Evolutionary conservation across 2,113 vertebrate species (phyloP), one percentile per base, ranked within the genome.

Genomic region (Apaloderma vittatum): DNA sequence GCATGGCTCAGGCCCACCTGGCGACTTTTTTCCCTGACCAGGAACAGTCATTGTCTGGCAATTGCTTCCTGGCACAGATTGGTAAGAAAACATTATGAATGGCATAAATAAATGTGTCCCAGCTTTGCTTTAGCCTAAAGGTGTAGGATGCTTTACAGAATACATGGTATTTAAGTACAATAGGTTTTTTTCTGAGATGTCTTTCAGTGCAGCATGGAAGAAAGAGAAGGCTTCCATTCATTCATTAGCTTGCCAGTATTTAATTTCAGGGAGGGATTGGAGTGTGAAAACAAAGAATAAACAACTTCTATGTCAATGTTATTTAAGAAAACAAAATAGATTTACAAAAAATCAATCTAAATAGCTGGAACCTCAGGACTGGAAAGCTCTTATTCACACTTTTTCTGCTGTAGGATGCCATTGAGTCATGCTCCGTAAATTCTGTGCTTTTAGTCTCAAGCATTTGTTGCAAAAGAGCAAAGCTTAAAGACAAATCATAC

Each of bases 221-320:
- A 86, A 73, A 78, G 19, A 73, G 34, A 74, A 86, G 19, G 11
- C 52, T 94, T 78, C 62, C 34, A 7, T 78, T 79, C 62, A 62
- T 51, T 61, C 3, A 2, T 65, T 71, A 71, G 40, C 52, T 79
- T 92, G 20, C 19, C 40, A 51, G 32, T 32, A 73, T 16, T 59
- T 79, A 34, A 72, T 79, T 8, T 93, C 26, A 9, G n/a, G 24
- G 48, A 61, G 40, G 51, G 27, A 61, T 12, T 11, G 11, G n/a
- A 27, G 27, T 75, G 46, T 75, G 57, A 84, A 71, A 74, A 70
- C 45, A 92, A 82, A 86, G 55, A 78, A 79, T 94, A 68, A 86
- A 36, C 30, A 86, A n/a, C 13, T n/a, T 57, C 36, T 27, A 57
- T 29, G 32, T 49, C 61, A 78, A 32, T 40, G 45, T 8, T 70